These are phyloP conservation scores for Triplophysa yarkandensis DNA, from an alignment of 2,797 vertebrate species.

Conservation along the genomic window DNA sequence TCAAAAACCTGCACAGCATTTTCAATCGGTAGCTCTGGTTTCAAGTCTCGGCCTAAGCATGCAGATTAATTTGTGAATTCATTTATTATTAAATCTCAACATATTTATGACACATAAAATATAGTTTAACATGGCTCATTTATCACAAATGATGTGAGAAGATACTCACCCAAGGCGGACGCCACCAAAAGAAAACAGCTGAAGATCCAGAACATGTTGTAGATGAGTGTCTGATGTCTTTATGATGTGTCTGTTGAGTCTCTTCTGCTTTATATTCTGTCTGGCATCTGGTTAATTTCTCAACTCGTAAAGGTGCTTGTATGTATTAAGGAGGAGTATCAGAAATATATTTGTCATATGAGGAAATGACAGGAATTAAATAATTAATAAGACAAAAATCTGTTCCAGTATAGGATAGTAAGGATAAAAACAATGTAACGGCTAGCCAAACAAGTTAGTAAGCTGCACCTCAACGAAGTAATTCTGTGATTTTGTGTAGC, in stretches of 20 bases:
- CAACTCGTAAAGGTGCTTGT: conserved; percentile 65
- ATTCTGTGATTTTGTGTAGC: not conserved
- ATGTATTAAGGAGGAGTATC: conserved; percentile 49
- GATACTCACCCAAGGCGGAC: conserved; percentile 75
- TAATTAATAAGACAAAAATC: no score
- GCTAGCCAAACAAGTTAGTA: not conserved
- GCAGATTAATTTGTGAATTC: not conserved
- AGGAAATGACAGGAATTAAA: not conserved
- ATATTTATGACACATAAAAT: no score
- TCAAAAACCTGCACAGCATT: no score
- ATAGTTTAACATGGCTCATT: not conserved
- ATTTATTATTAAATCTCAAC: no score
- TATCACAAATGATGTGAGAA: not conserved
- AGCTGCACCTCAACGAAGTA: not conserved
- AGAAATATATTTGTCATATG: conserved; percentile 5
- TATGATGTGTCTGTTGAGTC: not conserved
- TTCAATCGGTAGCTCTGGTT: no score
- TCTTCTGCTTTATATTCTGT: conserved; percentile 40
- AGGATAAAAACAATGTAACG: not conserved
- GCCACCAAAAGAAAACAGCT: conserved; percentile 79
- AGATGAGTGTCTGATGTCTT: not conserved
- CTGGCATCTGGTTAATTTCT: conserved; percentile 50
- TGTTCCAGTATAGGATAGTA: not conserved
- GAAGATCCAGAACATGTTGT: conserved; percentile 74
- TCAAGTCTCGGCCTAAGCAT: no score